phyloP scores from a whole-genome alignment of 1,140 invertebrate species.

The Calosoma granatense region DNA sequence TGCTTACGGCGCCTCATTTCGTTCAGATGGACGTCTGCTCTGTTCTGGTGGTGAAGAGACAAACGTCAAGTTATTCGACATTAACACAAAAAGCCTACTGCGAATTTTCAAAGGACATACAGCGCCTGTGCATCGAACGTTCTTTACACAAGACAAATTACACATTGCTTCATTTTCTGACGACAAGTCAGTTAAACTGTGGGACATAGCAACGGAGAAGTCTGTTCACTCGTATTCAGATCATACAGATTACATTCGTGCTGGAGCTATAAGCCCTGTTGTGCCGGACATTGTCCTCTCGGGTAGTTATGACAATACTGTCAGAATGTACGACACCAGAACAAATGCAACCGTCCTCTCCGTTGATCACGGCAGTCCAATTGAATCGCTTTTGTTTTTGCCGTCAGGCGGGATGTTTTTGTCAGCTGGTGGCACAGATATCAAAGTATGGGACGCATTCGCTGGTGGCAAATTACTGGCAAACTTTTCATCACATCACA shows the following conservation, averaged over 20 bases:
- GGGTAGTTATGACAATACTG: constrained; percentile 88
- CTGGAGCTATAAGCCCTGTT: constrained; percentile 66
- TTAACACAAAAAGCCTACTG: constrained; percentile 64
- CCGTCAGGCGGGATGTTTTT: constrained; percentile 84
- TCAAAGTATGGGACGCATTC: constrained; percentile 89
- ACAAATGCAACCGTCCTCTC: constrained; percentile 55
- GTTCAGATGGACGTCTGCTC: constrained; percentile 75
- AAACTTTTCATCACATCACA: constrained; percentile 78
- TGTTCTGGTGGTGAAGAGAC: constrained; percentile 82
- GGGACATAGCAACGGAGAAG: constrained; percentile 83
- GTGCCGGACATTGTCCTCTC: constrained; percentile 68
- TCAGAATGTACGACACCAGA: constrained; percentile 83
- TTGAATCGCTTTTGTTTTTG: constrained; percentile 83
- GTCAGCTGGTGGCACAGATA: constrained; percentile 83
- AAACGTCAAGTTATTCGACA: constrained; percentile 81
- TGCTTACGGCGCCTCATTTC: constrained; percentile 78
- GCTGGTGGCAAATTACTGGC: constrained; percentile 73
- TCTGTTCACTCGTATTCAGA: constrained; percentile 51
- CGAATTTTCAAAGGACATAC: constrained; percentile 58
- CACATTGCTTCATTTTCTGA: constrained; percentile 86
- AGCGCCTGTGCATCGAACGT: constrained; percentile 65
- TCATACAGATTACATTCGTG: constrained; percentile 75
- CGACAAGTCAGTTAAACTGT: constrained; percentile 79
- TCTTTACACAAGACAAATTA: constrained; percentile 68
- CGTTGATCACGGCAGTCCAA: constrained; percentile 81